Evolutionary conservation across 1,140 invertebrate genomes (phyloP), one percentile per base, ranked within the genome.

Genomic region (Bombus pascuorum): DNA sequence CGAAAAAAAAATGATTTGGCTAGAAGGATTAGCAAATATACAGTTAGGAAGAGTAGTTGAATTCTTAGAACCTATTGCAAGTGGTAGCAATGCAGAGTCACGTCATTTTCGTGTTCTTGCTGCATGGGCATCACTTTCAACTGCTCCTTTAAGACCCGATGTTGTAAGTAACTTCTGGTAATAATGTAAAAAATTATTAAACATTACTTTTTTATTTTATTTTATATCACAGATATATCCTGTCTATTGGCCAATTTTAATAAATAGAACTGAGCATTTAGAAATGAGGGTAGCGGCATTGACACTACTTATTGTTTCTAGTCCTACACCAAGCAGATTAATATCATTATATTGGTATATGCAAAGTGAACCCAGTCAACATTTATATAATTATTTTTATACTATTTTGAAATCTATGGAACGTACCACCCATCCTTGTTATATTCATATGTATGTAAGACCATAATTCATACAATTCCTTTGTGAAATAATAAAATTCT

Each of bases 351-450:
- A 97, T 90, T 96, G 96, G 92, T 97, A 96, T 86, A 97, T 97
- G 91, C 95, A 96, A 90, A 95, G 93, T 9, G 97, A 97, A 87
- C 95, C 95, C 2, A 95, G 95, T 91, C 94, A 95, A 34, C 97
- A 97, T 90, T 93, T 97, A 72, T 97, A 97, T 83, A 96, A 97
- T 91, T 97, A 96, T 91, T 97, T 97, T 95, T 97, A 97, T 85
- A 97, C 97, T 0, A 97, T 97, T 12, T 94, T 97, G 34, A 97
- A 97, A 77, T 97, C 96, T 71, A 94, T 97, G 87, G 96, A 97
- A 77, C 95, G 95, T 37, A 97, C 96, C 0, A 96, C 96, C 1
- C 96, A 96, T 91, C 96, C 96, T 3, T 97, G 96, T 90, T 96
- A 96, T 87, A 93, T 94, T 74, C 94, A 96, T 81, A 93, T 97